phyloP scores from a whole-genome alignment of 2,888 invertebrate genomes.

The Tillus elongatus region DNA sequence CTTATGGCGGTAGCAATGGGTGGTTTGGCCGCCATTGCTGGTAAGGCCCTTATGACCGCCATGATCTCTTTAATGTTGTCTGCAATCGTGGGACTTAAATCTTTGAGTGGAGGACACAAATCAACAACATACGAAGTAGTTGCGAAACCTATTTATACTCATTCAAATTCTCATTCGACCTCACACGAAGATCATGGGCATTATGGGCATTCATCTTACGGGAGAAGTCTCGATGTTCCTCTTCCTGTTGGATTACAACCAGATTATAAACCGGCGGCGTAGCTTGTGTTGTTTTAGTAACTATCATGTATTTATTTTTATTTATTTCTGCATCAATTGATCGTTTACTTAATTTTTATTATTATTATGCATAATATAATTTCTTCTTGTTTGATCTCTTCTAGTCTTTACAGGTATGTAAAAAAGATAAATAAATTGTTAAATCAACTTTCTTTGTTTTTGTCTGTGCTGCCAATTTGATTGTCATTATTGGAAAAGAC shows the following conservation, averaged over 20 bases:
- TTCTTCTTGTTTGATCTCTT: too few species aligned
- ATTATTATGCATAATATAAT: too few species aligned
- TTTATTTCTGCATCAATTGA: too few species aligned
- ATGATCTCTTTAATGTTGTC: slow-evolving; percentile 64
- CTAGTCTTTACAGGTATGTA: too few species aligned
- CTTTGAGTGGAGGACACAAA: slow-evolving; percentile 53
- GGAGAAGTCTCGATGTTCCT: slow-evolving; percentile 40
- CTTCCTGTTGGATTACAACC: slow-evolving; percentile 33
- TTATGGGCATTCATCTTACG: slow-evolving; percentile 37
- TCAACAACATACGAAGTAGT: slow-evolving; percentile 67
- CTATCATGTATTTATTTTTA: too few species aligned
- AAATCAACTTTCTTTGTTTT: too few species aligned
- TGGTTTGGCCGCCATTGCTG: slow-evolving; percentile 61
- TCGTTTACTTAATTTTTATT: too few species aligned
- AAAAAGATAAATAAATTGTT: too few species aligned
- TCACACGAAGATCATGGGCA: slow-evolving; percentile 23
- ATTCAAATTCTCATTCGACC: slow-evolving; percentile 50
- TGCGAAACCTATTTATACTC: slow-evolving; percentile 65
- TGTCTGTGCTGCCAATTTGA: too few species aligned
- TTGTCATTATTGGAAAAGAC: too few species aligned
- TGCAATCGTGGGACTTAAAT: slow-evolving; percentile 59
- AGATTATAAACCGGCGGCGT: slow-evolving; percentile 26
- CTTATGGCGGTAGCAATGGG: slow-evolving; percentile 58
- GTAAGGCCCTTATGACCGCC: slow-evolving; percentile 67
- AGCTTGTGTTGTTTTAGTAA: too few species aligned